These are phyloP conservation scores for Palythoa heliodiscus DNA, from an alignment of 92 coral and sea anemone species.

Conservation along the genomic window DNA sequence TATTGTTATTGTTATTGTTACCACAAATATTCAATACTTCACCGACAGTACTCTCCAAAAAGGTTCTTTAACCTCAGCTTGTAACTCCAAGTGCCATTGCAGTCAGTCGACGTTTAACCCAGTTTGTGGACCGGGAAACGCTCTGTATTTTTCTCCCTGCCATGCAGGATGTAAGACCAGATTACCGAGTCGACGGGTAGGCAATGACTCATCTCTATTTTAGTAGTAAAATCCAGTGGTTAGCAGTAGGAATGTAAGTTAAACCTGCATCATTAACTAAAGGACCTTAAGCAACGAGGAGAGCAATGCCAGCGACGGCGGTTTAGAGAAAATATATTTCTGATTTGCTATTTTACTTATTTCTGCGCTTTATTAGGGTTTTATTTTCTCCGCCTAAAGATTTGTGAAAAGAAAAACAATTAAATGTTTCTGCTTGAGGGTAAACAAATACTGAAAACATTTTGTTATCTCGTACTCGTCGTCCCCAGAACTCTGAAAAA, in stretches of 20 bases:
- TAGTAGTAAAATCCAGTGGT: background rate
- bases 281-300: no score
- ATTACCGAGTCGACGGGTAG: slow-evolving; percentile 6
- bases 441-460: no score
- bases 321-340: no score
- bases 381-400: no score
- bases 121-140: slow-evolving; percentile 31
- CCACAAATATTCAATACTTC: background rate
- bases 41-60: slow-evolving; percentile 16
- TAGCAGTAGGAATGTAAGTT: background rate
- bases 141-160: slow-evolving; percentile 26
- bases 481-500: no score
- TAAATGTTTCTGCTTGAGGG: no score
- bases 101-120: slow-evolving; percentile 19
- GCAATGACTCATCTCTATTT: background rate
- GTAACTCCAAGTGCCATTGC: slow-evolving; percentile 23
- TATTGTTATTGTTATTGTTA: background rate
- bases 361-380: no score
- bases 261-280: no score
- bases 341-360: no score
- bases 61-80: background rate
- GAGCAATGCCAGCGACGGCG: no score
- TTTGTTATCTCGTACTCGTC: no score
- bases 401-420: no score
- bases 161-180: slow-evolving; percentile 11